A percentile compares a stretch with the other conserved stretches of the same genome.
Evolutionary conservation across 2,888 invertebrate genomes (phyloP).

Genomic region (Flexamia atlantica): DNA sequence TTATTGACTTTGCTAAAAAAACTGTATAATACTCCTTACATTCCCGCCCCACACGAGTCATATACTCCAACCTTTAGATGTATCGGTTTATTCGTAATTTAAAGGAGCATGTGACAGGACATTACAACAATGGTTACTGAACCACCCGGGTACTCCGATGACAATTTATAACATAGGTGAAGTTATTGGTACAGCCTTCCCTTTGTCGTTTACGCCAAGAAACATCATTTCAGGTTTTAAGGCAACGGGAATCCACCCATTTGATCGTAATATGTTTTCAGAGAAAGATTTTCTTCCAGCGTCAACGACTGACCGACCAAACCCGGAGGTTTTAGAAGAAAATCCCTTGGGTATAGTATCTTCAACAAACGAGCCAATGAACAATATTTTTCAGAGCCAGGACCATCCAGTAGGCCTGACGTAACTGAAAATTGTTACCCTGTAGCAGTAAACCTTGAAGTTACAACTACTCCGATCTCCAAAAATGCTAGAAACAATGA

Average conservation of each 20-base stretch:
- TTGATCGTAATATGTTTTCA: constrained; percentile 55
- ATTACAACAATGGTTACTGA: constrained; percentile 20
- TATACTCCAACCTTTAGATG: constrained; percentile 57
- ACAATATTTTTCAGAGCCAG: too few relatives aligned
- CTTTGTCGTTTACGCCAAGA: not conserved
- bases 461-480: too few relatives aligned
- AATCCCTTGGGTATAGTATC: too few relatives aligned
- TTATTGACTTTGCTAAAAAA: constrained; percentile 39
- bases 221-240: constrained; percentile 50
- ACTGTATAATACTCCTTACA: constrained; percentile 49
- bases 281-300: constrained; percentile 52
- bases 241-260: constrained; percentile 33
- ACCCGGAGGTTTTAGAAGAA: not conserved
- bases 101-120: constrained; percentile 31
- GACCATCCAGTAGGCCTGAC: too few relatives aligned
- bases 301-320: constrained; percentile 29
- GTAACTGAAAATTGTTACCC: too few relatives aligned
- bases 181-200: constrained; percentile 26
- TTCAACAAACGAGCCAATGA: too few relatives aligned
- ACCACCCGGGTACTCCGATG: constrained; percentile 35
- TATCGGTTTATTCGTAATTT: constrained; percentile 43
- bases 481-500: too few relatives aligned
- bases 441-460: too few relatives aligned
- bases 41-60: constrained; percentile 55
- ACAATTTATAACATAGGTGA: constrained; percentile 41